Percentiles rank a stretch among this genome's conserved stretches.
Conservation (phyloP, 2,888 invertebrate genomes). For the Rhabditoides inermis region DNA sequence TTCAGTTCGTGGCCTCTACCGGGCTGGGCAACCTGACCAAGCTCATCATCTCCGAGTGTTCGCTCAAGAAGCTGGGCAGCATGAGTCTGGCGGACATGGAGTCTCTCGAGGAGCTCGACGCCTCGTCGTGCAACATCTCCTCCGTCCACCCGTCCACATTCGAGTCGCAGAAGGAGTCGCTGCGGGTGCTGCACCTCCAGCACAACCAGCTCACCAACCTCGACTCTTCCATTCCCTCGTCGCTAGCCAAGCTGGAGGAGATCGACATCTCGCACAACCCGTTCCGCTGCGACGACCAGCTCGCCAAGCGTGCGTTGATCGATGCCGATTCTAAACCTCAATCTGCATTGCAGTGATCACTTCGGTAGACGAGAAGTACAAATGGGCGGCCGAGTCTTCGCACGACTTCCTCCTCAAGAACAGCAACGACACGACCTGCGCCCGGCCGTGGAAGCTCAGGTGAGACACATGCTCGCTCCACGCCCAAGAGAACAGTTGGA, state of each 20-base stretch:
- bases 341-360: slow-evolving; percentile 25
- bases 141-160: slow-evolving; percentile 27
- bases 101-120: slow-evolving; percentile 32
- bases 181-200: slow-evolving; percentile 72
- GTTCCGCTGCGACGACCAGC: slow-evolving; percentile 19
- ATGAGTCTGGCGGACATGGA: slow-evolving; percentile 22
- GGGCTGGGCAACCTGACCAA: background rate
- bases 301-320: slow-evolving; percentile 9
- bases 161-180: slow-evolving; percentile 14
- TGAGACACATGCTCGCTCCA: slow-evolving; percentile 18
- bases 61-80: slow-evolving; percentile 5
- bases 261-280: slow-evolving; percentile 43
- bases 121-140: slow-evolving; percentile 35
- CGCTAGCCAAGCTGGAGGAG: slow-evolving; percentile 47
- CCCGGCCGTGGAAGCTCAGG: slow-evolving; percentile 36
- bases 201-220: slow-evolving; percentile 70
- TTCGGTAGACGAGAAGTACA: slow-evolving; percentile 30
- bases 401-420: slow-evolving; percentile 32
- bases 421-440: slow-evolving; percentile 49
- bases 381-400: slow-evolving; percentile 24
- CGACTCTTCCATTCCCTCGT: slow-evolving; percentile 15
- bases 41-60: background rate
- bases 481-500: slow-evolving; percentile 5
- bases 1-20: background rate
- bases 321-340: background rate